Evolutionary conservation across 35 echinoderm and acorn worm genomes (phyloP), one percentile per base, ranked within the genome.

Genomic region (Apostichopus parvimensis): DNA sequence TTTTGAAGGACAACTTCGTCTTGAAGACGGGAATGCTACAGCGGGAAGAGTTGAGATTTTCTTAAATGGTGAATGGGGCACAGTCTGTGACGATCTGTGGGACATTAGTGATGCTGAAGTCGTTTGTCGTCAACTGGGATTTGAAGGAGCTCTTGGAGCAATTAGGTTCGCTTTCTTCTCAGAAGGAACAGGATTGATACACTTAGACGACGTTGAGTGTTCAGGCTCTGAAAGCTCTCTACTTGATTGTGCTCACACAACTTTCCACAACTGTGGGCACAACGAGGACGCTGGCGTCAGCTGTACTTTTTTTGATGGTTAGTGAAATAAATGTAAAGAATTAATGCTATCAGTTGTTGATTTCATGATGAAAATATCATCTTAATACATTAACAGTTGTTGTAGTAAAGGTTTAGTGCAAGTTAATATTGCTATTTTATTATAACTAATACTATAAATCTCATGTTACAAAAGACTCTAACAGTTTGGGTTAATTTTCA

Each of bases 31-130:
- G 0, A 90, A 93, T 76, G 77, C 73, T 12, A 45, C 61, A 7
- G 76, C 87, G 53, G 92, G 92, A 62, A 73, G 87, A 6, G 87
- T 93, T 17, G 86, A 93, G 54, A 62, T 93, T n/a, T 93, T 78
- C 56, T 52, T 89, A 3, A 77, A 93, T 52, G 71, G 72, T 6
- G 2, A 76, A 14, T 89, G 92, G 92, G 92, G 92, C 22, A 93
- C 92, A 28, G 85, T 93, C 5, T 93, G 92, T 24, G 92, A 90
- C n/a, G 85, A 93, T 70, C 0, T 10, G 5, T 93, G 92, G 92
- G 85, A 68, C n/a, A 14, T 93, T 26, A 53, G 5, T 56, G 75
- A 88, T n/a, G 92, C 92, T 55, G 10, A 13, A 5, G 92, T 93
- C 0, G 92, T 80, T n/a, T 93, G 92, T 77, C 83, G 92, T 61